Evolutionary conservation across 2,888 invertebrate species (phyloP).

Genomic region (Hoplodrina blanda): DNA sequence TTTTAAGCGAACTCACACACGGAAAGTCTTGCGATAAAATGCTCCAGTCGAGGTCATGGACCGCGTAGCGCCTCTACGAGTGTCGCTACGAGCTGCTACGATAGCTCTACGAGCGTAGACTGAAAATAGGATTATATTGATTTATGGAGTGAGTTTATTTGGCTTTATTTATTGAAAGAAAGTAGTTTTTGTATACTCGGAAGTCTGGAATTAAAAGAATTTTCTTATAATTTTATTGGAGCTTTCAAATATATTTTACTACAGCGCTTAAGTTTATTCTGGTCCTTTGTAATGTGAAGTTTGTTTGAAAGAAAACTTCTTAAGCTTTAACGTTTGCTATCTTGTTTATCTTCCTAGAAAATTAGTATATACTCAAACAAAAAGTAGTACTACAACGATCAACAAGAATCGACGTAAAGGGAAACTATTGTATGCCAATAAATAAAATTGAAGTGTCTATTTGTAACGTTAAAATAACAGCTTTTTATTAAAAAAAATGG

Average conservation of each 20-base stretch:
- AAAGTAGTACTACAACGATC: too few species aligned
- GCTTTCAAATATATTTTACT: background rate
- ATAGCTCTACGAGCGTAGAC: slow-evolving; percentile 55
- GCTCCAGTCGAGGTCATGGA: slow-evolving; percentile 59
- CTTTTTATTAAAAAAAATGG: too few species aligned
- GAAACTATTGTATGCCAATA: too few species aligned
- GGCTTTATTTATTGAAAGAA: slow-evolving; percentile 31
- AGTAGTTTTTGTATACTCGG: slow-evolving; percentile 18
- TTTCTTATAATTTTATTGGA: background rate
- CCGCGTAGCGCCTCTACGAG: slow-evolving; percentile 65
- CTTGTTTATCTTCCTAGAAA: too few species aligned
- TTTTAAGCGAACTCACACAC: slow-evolving; percentile 59
- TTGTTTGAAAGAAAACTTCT: too few species aligned
- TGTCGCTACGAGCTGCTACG: slow-evolving; percentile 64
- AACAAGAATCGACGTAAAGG: too few species aligned
- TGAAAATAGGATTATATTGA: slow-evolving; percentile 59
- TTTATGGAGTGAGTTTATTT: slow-evolving; percentile 52
- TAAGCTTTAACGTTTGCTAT: too few species aligned
- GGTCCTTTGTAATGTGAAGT: background rate
- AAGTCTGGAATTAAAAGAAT: background rate
- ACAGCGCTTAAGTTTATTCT: background rate
- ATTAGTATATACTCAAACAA: too few species aligned
- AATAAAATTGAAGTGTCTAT: too few species aligned
- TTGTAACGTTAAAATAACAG: too few species aligned
- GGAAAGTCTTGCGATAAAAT: slow-evolving; percentile 62